A percentile compares a stretch with the other conserved stretches of the same genome.
phyloP scores from a whole-genome alignment of 1,140 invertebrate genomes.

The Rhagoletis zephyria region DNA sequence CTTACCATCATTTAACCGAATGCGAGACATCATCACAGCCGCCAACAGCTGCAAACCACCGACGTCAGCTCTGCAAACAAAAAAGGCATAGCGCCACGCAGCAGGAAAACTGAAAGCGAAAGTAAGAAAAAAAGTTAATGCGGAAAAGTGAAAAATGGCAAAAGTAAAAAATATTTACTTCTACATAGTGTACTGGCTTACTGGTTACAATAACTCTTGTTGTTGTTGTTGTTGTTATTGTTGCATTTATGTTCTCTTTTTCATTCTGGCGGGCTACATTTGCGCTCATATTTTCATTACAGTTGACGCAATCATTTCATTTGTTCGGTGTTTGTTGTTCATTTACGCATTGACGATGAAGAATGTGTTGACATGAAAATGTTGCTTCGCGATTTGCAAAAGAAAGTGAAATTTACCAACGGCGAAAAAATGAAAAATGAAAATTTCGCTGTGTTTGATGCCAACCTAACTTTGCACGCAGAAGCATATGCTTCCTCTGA shows the following conservation, averaged over 20 bases:
- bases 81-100: not conserved
- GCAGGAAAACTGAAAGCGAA: not conserved
- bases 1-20: not conserved
- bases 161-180: not conserved
- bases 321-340: not conserved
- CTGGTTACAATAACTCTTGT: not conserved
- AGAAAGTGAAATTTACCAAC: not conserved
- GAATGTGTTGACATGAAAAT: conserved; percentile 31
- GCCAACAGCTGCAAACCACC: not conserved
- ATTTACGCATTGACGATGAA: conserved; percentile 36
- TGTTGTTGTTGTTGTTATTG: not conserved
- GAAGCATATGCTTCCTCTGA: too few species aligned
- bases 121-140: not conserved
- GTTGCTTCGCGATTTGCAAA: not conserved
- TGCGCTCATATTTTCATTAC: conserved; percentile 9
- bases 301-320: conserved; percentile 33
- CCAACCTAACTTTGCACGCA: not conserved
- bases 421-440: not conserved
- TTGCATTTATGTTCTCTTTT: not conserved
- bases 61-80: not conserved
- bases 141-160: not conserved
- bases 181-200: not conserved
- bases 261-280: not conserved
- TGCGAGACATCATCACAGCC: not conserved
- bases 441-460: not conserved